A percentile compares a stretch with the other conserved stretches of the same genome.
Evolutionary conservation across 2,888 invertebrate species (phyloP).

Genomic region (Nephrotoma appendiculata): DNA sequence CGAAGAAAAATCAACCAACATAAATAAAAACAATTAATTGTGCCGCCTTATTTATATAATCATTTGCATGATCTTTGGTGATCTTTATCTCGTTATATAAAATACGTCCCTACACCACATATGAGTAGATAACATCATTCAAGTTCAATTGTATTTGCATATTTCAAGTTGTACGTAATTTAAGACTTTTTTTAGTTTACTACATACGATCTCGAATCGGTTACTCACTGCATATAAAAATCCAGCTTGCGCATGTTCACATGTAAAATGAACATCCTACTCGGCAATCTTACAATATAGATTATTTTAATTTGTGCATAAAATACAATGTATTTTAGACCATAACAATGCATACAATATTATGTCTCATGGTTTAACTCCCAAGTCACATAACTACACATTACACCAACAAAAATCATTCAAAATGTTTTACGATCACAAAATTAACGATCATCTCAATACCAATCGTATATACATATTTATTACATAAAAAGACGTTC

Average conservation of each 20-base stretch:
- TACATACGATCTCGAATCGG: neutral
- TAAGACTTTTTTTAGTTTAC: neutral
- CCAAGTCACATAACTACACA: neutral
- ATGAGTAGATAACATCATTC: neutral
- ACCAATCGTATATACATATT: neutral
- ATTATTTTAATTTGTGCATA: neutral
- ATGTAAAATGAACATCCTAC: neutral
- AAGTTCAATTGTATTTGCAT: neutral
- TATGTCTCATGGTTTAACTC: neutral
- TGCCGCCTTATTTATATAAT: neutral
- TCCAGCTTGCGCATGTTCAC: neutral
- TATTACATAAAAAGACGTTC: neutral
- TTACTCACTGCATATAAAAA: neutral
- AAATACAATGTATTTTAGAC: neutral
- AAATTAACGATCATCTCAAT: neutral
- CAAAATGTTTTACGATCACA: neutral
- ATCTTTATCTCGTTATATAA: neutral
- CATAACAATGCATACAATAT: neutral
- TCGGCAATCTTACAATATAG: neutral
- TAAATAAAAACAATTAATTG: neutral
- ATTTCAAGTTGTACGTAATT: neutral
- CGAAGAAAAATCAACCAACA: neutral
- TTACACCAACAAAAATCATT: neutral
- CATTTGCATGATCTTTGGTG: neutral
- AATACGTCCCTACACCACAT: neutral